Evolutionary conservation across 92 coral and sea anemone genomes (phyloP), one percentile per base, ranked within the genome.

Genomic region (Isaurus tuberculatus): DNA sequence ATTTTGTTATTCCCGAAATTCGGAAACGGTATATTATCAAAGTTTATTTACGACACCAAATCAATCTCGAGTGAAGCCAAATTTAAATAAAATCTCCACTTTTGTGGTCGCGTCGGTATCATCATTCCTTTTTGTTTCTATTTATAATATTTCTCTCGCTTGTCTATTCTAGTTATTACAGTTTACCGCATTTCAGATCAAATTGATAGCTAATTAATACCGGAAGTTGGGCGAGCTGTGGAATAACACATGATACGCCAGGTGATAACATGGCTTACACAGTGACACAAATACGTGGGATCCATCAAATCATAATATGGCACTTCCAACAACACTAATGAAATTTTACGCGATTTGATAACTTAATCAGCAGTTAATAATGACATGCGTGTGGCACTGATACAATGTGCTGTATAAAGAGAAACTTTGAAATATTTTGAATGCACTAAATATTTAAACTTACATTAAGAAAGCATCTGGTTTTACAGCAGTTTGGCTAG

Each of bases 191-290:
- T 77, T 25, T 4, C 48, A 65, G 82, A 77, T 77, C 70, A 77
- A 77, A 77, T 36, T 57, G 82, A 77, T 60, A 65, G 70, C 70
- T 60, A 77, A 77, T 77, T 77, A 58, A 57, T 69, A 58, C 53
- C 68, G 82, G 82, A 77, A 58, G 51, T 19, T 55, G 82, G 68
- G 82, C 67, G 82, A 57, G 82, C 20, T 40, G 82, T 77, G 82
- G 67, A 58, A 33, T 20, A 77, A 60, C 70, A 77, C 26, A 11
- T 29, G 82, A 58, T 77, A 77, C 40, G 34, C 69, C 7, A 51
- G 82, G 78, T 32, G 82, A 77, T 77, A 77, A 60, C 70, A 58
- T 26, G 66, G 57, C 19, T 60, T 77, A 20, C 82, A 43, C 70
- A 34, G 82, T 53, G 68, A 22, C 14, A 31, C 33, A 44, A n/a